phyloP scores from a whole-genome alignment of 1,140 invertebrate species.

The Phymorhynchus buccinoides region DNA sequence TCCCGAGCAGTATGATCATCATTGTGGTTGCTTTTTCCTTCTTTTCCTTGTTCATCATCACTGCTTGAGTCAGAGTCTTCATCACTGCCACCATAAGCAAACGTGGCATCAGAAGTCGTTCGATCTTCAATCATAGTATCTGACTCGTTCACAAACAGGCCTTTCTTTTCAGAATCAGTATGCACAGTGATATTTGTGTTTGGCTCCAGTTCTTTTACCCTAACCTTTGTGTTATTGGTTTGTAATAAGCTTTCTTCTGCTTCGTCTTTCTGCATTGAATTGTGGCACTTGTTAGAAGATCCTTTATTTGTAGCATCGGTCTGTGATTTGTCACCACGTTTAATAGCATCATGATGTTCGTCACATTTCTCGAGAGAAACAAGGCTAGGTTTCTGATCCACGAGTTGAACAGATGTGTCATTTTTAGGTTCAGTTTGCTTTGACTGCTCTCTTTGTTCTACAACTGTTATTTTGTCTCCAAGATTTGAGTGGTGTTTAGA shows the following conservation, averaged over 20 bases:
- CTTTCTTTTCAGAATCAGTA: background rate
- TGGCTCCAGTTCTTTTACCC: background rate
- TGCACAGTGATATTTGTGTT: background rate
- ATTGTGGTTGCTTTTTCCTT: background rate
- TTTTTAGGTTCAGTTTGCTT: background rate
- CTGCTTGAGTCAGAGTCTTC: constrained; percentile 7
- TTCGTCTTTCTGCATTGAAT: background rate
- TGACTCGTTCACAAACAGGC: background rate
- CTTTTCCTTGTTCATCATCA: background rate
- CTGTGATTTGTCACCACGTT: background rate
- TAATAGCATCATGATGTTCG: background rate
- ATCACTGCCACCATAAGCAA: constrained; percentile 30
- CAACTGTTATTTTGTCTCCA: background rate
- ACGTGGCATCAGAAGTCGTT: constrained; percentile 21
- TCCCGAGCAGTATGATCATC: background rate
- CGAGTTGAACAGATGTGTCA: background rate
- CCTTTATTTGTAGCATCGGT: background rate
- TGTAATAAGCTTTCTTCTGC: background rate
- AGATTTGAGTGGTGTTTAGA: background rate
- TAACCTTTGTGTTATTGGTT: background rate
- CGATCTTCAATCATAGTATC: background rate
- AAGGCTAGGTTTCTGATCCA: background rate
- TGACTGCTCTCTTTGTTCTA: background rate
- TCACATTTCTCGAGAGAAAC: background rate
- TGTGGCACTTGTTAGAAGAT: background rate